Evolutionary conservation across 2,113 vertebrate species (phyloP), one percentile per base, ranked within the genome.

Genomic region (Lamprotornis superbus): DNA sequence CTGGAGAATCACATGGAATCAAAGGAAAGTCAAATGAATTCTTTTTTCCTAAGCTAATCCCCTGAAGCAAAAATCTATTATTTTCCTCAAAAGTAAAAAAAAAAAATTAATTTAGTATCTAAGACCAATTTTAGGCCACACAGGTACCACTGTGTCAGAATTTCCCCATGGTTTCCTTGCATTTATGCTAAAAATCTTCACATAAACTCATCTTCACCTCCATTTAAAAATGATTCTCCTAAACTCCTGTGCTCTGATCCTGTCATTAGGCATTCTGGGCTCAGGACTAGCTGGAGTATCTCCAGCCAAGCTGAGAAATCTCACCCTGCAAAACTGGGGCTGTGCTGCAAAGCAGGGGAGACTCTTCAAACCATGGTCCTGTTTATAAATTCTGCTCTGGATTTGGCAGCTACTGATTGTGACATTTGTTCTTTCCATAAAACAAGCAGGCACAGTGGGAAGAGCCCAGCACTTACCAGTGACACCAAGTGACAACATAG

Each of bases 391-490:
- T 21, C 84, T 83, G 61, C 75, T 74, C 33, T 55, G 75, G 37
- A 33, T 50, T 67, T 88, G 91, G 84, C 89, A 94, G 78, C 67
- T 65, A 2, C 75, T 28, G 78, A 30, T 50, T 17, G 37, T 85
- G 87, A 65, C 87, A 74, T 82, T 93, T 91, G 78, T 55, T 91
- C 95, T 47, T 61, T 19, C 84, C 91, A 74, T 18, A 52, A 88
- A 91, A 59, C 56, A 80, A 70, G 67, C 53, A 57, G 84, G 84
- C 46, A 47, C 33, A 67, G 90, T 0, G 0, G 89, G 84, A 93
- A 76, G 82, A 88, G 87, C 68, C 52, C 42, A 92, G 49, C 14
- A 31, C 71, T 78, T 50, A n/a, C 3, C 91, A 42, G 55, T 65
- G 70, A 59, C 90, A 91, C 79, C 63, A 24, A 85, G 74, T 33